A percentile compares a stretch with the other conserved stretches of the same genome.
Conservation (phyloP, 2,888 invertebrate species). For the Calameuta idolon region DNA sequence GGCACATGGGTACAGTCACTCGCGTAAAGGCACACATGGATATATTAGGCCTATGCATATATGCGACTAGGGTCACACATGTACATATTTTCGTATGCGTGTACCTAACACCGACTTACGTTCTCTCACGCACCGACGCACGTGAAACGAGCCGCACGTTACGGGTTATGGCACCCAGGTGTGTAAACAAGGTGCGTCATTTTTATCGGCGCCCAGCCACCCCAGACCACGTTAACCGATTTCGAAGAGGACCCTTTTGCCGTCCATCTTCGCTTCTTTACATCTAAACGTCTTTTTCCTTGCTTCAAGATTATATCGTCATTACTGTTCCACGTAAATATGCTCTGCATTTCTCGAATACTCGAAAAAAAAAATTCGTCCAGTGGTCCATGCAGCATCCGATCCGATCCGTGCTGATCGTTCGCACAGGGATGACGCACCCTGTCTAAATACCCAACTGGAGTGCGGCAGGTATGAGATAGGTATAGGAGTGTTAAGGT, state of each 20-base stretch:
- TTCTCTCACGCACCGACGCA: conserved; percentile 3
- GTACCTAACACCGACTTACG: neutral
- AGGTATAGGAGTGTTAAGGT: conserved; percentile 23
- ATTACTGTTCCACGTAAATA: no score
- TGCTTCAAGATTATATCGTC: no score
- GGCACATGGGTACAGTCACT: no score
- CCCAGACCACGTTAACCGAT: conserved; percentile 4
- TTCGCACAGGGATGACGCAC: conserved; percentile 43
- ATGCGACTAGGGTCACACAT: no score
- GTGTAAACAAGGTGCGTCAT: conserved; percentile 51
- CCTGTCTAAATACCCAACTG: conserved; percentile 52
- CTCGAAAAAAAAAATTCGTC: no score
- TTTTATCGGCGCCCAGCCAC: conserved; percentile 23
- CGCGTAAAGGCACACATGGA: no score
- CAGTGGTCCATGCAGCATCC: no score
- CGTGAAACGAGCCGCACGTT: conserved; percentile 16
- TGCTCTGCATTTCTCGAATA: no score
- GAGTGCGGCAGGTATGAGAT: conserved; percentile 46
- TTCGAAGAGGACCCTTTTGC: neutral
- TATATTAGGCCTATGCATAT: no score
- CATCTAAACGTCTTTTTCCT: neutral
- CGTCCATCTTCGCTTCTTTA: no score
- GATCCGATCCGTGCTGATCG: no score
- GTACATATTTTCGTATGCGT: neutral
- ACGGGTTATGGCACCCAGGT: conserved; percentile 45